Percentiles rank a stretch among this genome's conserved stretches.
Evolutionary conservation across 1,140 invertebrate genomes (phyloP).

Genomic region (Patella vulgata): DNA sequence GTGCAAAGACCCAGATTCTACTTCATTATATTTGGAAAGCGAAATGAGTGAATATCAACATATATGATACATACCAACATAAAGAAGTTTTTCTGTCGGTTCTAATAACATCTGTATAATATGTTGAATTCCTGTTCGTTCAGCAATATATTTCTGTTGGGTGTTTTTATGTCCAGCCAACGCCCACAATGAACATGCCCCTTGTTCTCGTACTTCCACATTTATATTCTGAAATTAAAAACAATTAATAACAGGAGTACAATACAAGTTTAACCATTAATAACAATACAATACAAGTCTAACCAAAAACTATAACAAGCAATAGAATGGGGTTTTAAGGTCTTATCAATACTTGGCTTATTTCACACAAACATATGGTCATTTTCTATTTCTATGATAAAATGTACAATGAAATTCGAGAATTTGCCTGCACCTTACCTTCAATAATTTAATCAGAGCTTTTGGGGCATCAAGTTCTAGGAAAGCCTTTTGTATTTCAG

Average conservation of each 20-base stretch:
- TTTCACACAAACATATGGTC: too few relatives aligned
- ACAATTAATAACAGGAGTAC: background rate
- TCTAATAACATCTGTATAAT: conserved; percentile 65
- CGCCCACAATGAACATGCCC: conserved; percentile 63
- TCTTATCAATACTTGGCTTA: too few relatives aligned
- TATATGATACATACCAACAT: too few relatives aligned
- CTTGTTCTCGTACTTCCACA: conserved; percentile 63
- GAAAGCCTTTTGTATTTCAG: conserved; percentile 57
- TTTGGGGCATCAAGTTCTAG: conserved; percentile 61
- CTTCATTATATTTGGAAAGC: too few relatives aligned
- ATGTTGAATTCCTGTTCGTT: conserved; percentile 60
- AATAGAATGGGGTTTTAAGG: too few relatives aligned
- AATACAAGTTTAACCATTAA: background rate
- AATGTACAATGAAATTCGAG: too few relatives aligned
- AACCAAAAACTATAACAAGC: too few relatives aligned
- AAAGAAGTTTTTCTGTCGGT: conserved; percentile 63
- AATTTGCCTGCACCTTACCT: too few relatives aligned
- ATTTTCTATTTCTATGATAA: too few relatives aligned
- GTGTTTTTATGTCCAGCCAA: conserved; percentile 62
- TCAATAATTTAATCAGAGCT: conserved; percentile 61
- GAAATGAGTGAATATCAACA: too few relatives aligned
- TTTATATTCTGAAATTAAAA: conserved; percentile 52
- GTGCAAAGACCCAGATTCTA: too few relatives aligned
- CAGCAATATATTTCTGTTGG: conserved; percentile 64
- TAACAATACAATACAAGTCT: too few relatives aligned